Evolutionary conservation across 2,797 vertebrate genomes (phyloP).

Genomic region (Pantherophis vulpinus): DNA sequence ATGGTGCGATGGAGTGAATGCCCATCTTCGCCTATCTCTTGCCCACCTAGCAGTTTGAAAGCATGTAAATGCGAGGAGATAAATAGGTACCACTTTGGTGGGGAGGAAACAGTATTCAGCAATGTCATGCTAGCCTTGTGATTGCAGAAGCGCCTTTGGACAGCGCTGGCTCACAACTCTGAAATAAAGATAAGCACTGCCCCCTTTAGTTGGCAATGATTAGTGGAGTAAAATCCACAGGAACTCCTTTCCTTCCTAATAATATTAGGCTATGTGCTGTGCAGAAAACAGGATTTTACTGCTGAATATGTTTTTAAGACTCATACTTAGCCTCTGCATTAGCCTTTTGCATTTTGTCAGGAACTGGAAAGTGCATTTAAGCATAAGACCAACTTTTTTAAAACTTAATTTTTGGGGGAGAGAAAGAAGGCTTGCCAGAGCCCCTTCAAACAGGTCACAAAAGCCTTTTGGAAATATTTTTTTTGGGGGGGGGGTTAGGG

Average conservation of each 20-base stretch:
- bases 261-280: not conserved
- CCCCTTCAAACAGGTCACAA: not conserved
- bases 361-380: constrained; percentile 31
- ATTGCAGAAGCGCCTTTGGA: not conserved
- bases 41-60: not conserved
- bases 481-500: not conserved
- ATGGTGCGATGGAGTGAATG: not conserved
- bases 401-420: constrained; percentile 16
- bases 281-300: not conserved
- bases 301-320: not conserved
- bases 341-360: not conserved
- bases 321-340: not conserved
- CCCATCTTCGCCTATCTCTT: not conserved
- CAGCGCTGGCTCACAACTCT: not conserved
- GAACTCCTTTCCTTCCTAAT: not conserved
- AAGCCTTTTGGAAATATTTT: not conserved
- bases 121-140: not conserved
- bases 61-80: not conserved
- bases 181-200: not conserved
- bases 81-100: not conserved
- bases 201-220: not conserved
- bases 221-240: not conserved
- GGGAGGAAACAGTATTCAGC: not conserved
- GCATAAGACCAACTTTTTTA: constrained; percentile 38
- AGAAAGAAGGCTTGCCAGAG: not conserved